Percentiles rank a stretch among this genome's conserved stretches.
These are phyloP conservation scores for Hartigia nigra DNA, from an alignment of 2,888 invertebrate species.

Conservation along the genomic window DNA sequence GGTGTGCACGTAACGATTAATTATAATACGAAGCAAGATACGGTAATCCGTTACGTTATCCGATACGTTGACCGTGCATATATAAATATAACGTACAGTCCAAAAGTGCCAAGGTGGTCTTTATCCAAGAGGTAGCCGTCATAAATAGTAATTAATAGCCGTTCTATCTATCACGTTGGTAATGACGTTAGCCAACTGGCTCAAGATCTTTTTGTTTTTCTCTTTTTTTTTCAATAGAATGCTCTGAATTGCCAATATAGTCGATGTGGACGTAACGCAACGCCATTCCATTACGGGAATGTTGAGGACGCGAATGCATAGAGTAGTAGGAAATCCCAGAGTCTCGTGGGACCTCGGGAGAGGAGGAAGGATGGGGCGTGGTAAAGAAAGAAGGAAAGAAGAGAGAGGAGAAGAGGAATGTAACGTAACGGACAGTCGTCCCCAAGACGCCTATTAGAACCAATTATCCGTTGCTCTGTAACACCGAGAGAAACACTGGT, in stretches of 20 bases:
- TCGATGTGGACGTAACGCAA: constrained; percentile 19
- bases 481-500: constrained; percentile 34
- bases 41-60: background rate
- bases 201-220: no score
- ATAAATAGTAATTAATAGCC: background rate
- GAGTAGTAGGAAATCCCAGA: background rate
- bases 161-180: background rate
- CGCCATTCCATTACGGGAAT: background rate
- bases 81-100: background rate
- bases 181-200: background rate
- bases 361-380: no score
- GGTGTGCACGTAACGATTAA: background rate
- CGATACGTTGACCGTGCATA: background rate
- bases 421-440: background rate
- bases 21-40: background rate
- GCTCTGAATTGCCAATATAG: constrained; percentile 35
- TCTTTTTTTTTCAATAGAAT: constrained; percentile 23
- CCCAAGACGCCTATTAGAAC: constrained; percentile 42
- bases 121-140: background rate
- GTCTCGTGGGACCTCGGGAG: background rate
- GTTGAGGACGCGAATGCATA: background rate
- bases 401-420: background rate
- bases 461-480: constrained; percentile 46
- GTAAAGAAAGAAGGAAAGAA: background rate
- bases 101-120: background rate